Percentiles rank a stretch among this genome's conserved stretches.
Evolutionary conservation across 2,888 invertebrate species (phyloP).

Genomic region (Ecdyonurus torrentis): DNA sequence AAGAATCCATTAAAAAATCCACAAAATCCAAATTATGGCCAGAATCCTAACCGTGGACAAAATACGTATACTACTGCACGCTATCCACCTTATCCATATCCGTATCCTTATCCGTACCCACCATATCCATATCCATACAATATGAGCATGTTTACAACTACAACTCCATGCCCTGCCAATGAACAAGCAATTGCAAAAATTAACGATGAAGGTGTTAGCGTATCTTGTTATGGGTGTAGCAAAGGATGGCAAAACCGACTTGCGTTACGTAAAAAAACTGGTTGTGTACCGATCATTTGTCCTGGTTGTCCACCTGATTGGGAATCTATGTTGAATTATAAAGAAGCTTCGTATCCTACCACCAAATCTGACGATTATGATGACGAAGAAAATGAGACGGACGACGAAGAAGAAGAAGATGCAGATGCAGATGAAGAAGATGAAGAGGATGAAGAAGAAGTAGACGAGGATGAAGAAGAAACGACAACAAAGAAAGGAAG

Average conservation of each 20-base stretch:
- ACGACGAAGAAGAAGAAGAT: neutral
- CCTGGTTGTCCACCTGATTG: neutral
- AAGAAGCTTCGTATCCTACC: neutral
- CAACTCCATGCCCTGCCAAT: no score
- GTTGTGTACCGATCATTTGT: neutral
- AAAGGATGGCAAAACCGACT: neutral
- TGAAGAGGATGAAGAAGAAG: neutral
- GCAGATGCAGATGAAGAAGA: no score
- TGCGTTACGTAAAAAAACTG: neutral
- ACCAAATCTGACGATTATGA: neutral
- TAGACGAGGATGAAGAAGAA: neutral
- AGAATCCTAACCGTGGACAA: no score
- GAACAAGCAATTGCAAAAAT: neutral
- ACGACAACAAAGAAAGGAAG: neutral
- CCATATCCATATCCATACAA: no score
- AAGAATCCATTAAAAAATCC: no score
- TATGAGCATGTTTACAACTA: no score
- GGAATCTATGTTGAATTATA: neutral
- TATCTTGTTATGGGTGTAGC: neutral
- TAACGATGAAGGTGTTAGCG: neutral
- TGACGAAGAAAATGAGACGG: neutral
- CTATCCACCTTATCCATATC: no score
- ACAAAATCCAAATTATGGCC: no score
- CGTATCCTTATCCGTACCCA: no score
- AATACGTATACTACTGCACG: no score